Base-by-base conservation (phyloP, 2,888 invertebrate genomes). In the Clunio marinus region DNA sequence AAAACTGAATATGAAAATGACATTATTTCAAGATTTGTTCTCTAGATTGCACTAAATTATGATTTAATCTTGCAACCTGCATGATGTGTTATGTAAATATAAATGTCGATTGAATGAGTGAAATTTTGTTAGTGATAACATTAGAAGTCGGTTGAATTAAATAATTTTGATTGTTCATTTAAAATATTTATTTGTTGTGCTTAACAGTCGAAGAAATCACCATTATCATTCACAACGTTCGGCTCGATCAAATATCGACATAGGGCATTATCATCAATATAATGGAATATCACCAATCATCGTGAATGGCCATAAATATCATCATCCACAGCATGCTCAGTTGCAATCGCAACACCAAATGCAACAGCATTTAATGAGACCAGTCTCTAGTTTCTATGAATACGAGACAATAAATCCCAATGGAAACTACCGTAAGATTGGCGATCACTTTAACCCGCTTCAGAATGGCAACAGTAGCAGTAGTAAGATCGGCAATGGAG, bases 361-460 rank as follows among this genome's bases (percentile, higher is more conserved):
- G 83, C 46, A 37, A 83, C 84, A 78, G 79, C 81, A 83, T 75
- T 82, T 83, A 70, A 76, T 78, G 41, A 82, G 91, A 17, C 91
- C 91, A 3, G 86, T 88, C 70, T 91, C 91, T 70, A 91, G 89
- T 79, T 91, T 88, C 78, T 91, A 90, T 78, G 91, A 92, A 77
- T 91, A 91, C 77, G 91, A 91, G 77, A 88, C 85, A 72, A 86
- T 89, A 32, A 88, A 88, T 72, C 83, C 87, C 24, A 83, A 83
- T 71, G 82, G 80, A 75, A 81, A 81, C 77, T 84, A 75, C 78
- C 80, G 75, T 77, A 77, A 74, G 72, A 71, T 69, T 71, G 74
- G 66, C 71, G 72, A 69, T 69, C 73, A 71, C 57, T 77, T 75
- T 78, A 77, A 75, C 73, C 72, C 73, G 78, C 76, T 81, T 77